Conservation (phyloP, 2,113 vertebrate genomes). For the Sinosuthora webbiana region DNA sequence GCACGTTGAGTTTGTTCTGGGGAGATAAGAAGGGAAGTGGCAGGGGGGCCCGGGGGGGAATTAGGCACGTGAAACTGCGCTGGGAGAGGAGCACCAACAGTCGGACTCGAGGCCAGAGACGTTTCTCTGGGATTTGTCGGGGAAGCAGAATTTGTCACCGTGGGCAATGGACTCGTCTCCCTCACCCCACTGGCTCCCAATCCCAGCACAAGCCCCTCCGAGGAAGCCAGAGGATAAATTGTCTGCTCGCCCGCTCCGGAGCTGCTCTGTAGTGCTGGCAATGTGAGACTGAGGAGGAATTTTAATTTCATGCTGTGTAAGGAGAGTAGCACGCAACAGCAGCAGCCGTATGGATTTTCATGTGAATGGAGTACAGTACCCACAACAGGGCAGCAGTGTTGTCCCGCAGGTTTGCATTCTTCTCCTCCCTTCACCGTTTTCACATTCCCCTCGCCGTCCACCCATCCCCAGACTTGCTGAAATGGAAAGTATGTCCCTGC, state of each 20-base stretch:
- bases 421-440: slow-evolving; percentile 14
- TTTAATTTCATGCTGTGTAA: slow-evolving; percentile 73
- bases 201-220: not conserved
- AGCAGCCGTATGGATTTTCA: slow-evolving; percentile 68
- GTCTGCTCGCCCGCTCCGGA: slow-evolving; percentile 48
- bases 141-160: slow-evolving; percentile 51
- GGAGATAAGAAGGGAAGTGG: slow-evolving; percentile 58
- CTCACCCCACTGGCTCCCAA: slow-evolving; percentile 59
- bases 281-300: slow-evolving; percentile 59
- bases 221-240: slow-evolving; percentile 66
- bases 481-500: slow-evolving; percentile 47
- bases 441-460: slow-evolving; percentile 19
- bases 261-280: slow-evolving; percentile 48
- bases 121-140: slow-evolving; percentile 54
- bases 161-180: slow-evolving; percentile 52
- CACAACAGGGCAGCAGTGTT: slow-evolving; percentile 41
- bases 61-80: slow-evolving; percentile 39
- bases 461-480: slow-evolving; percentile 40
- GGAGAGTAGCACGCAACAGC: slow-evolving; percentile 46
- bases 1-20: slow-evolving; percentile 60
- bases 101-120: slow-evolving; percentile 21
- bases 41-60: slow-evolving; percentile 3
- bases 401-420: slow-evolving; percentile 61
- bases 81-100: slow-evolving; percentile 46
- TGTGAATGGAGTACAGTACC: slow-evolving; percentile 56